Base-by-base conservation (phyloP, 1,140 invertebrate genomes). In the Reticulitermes speratus region DNA sequence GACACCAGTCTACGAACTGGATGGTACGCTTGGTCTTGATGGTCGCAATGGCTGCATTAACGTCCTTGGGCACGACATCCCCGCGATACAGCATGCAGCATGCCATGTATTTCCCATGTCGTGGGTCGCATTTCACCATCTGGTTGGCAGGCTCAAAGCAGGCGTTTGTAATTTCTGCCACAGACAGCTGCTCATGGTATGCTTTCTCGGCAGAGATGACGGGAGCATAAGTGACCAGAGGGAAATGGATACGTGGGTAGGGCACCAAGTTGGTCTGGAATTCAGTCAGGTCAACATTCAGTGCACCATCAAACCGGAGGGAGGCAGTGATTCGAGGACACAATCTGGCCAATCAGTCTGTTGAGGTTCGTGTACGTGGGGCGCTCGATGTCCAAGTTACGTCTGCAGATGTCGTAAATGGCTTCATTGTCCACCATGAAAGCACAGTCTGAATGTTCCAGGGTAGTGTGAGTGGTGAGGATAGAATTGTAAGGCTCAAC, bases 391-490 rank as follows among this genome's bases (percentile, higher is more conserved):
- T 97, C 96, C 89, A 98, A 90, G 90, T 97, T 97, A 82, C 96
- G 93, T 82, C 96, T 93, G 91, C 97, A 98, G 90, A 98, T 97
- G 90, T 98, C 97, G 88, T 97, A 98, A 89, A 98, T 97, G 88
- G 96, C 96, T 90, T 97, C 96, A 90, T 97, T 96, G 91, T 97
- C 96, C 32, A 97, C 96, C 96, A 97, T 97, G 90, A 97, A 97
- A 23, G 96, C 96, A 88, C 96, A 97, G 90, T 96, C 96, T 0
- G 95, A 97, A 91, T 97, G 96, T 90, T 97, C 96, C 45, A 95
- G 90, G n/a, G 95, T 96, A 16, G 93, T 93, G 88, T 94, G 93
- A 16, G 93, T 94, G n/a, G 93, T 93, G 45, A 95, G 90, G 69
- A 94, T 92, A 16, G 94, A 93, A 89, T 95, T 95, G 90, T 95